Evolutionary conservation across 2,113 vertebrate genomes (phyloP).

Genomic region (Thomomys bottae): DNA sequence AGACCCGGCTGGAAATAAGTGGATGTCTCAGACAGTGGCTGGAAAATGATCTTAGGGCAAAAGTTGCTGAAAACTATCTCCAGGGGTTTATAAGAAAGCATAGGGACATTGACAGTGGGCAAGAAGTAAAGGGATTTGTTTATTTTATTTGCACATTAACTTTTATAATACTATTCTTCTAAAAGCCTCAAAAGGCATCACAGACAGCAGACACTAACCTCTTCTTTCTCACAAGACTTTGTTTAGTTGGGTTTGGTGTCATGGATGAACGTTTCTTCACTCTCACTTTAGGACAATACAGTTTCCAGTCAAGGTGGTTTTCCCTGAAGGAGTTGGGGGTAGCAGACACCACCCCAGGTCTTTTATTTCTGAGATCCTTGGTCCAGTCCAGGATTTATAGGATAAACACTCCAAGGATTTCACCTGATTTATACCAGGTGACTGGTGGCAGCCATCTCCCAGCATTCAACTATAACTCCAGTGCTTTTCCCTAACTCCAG

Average conservation of each 20-base stretch:
- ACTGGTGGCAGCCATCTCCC: neutral
- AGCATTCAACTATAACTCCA: neutral
- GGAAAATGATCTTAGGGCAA: conserved; percentile 48
- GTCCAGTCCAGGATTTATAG: neutral
- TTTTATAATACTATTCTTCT: conserved; percentile 60
- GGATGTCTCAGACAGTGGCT: conserved; percentile 61
- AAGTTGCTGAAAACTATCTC: conserved; percentile 55
- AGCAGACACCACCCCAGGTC: neutral
- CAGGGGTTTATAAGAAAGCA: conserved; percentile 62
- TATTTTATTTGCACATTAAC: conserved; percentile 68
- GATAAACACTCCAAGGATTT: conserved; percentile 13
- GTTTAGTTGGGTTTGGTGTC: neutral
- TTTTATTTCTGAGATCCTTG: conserved; percentile 30
- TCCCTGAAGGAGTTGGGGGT: neutral
- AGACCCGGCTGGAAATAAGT: conserved; percentile 72
- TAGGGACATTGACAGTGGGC: conserved; percentile 47
- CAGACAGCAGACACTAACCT: conserved; percentile 49
- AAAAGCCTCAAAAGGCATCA: conserved; percentile 46
- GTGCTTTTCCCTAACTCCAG: neutral
- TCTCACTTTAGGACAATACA: conserved; percentile 50
- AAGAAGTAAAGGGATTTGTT: conserved; percentile 53
- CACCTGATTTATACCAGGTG: neutral
- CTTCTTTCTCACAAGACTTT: conserved; percentile 25
- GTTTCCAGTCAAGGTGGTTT: conserved; percentile 5
- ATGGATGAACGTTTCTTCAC: conserved; percentile 2